These are phyloP conservation scores for Cheumatopsyche charites DNA, from an alignment of 1,140 invertebrate genomes.

Conservation along the genomic window DNA sequence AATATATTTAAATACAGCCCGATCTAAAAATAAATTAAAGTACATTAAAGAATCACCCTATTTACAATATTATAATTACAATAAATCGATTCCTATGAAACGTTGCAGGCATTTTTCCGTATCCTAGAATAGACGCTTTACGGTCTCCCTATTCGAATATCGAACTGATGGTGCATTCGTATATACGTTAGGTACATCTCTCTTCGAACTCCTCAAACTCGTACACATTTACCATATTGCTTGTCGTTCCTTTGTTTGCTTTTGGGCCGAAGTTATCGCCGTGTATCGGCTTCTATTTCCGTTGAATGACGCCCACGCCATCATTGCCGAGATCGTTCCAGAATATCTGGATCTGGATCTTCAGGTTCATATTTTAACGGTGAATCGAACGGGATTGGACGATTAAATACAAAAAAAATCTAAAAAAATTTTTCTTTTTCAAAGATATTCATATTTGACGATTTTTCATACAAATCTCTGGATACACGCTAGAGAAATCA, in stretches of 20 bases:
- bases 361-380: background rate
- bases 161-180: too few relatives aligned
- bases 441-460: too few relatives aligned
- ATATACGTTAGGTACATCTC: too few relatives aligned
- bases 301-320: conserved; percentile 9
- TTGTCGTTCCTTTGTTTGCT: conserved; percentile 4
- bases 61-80: too few relatives aligned
- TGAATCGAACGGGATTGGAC: too few relatives aligned
- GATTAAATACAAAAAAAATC: conserved; percentile 11
- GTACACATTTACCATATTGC: background rate
- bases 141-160: background rate
- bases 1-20: background rate
- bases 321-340: background rate
- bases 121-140: conserved; percentile 18
- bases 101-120: conserved; percentile 2
- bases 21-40: background rate
- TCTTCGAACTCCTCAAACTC: background rate
- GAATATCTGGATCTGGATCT: background rate
- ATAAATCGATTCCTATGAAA: background rate
- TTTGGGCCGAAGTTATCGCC: background rate
- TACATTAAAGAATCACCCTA: too few relatives aligned
- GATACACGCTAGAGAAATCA: too few relatives aligned
- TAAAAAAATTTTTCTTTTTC: too few relatives aligned
- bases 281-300: conserved; percentile 2
- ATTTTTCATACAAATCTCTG: too few relatives aligned